A percentile compares a stretch with the other conserved stretches of the same genome.
phyloP scores from a whole-genome alignment of 2,888 invertebrate genomes.

The Ophion slaviceki region DNA sequence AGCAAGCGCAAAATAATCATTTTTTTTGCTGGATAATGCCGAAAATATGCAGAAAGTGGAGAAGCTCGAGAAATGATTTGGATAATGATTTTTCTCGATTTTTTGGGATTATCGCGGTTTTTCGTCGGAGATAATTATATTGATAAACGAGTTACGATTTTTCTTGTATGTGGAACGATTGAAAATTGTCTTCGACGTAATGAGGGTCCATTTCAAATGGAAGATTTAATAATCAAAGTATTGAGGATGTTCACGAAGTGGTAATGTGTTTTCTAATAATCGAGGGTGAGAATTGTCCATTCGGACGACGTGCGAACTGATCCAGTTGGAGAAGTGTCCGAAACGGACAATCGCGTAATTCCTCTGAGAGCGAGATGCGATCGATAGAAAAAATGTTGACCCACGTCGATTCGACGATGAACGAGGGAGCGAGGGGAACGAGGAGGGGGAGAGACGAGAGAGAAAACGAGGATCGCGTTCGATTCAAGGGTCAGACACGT shows the following conservation, averaged over 20 bases:
- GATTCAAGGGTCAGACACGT: conserved; percentile 58
- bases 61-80: not conserved
- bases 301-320: not conserved
- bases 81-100: not conserved
- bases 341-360: conserved; percentile 24
- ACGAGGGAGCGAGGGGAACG: conserved; percentile 32
- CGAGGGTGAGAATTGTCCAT: too few species aligned
- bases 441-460: conserved; percentile 11
- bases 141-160: not conserved
- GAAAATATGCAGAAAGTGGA: not conserved
- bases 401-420: conserved; percentile 34
- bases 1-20: not conserved
- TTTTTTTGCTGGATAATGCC: not conserved
- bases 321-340: not conserved
- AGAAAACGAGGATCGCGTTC: conserved; percentile 36
- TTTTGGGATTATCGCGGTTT: not conserved
- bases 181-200: not conserved
- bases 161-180: not conserved
- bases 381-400: conserved; percentile 38
- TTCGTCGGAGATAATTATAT: not conserved
- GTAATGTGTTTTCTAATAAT: not conserved
- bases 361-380: conserved; percentile 13
- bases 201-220: not conserved
- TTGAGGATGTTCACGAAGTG: not conserved
- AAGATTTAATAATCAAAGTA: not conserved